phyloP scores from a whole-genome alignment of 64 coral and sea anemone species.

The Stichodactyla mertensii region DNA sequence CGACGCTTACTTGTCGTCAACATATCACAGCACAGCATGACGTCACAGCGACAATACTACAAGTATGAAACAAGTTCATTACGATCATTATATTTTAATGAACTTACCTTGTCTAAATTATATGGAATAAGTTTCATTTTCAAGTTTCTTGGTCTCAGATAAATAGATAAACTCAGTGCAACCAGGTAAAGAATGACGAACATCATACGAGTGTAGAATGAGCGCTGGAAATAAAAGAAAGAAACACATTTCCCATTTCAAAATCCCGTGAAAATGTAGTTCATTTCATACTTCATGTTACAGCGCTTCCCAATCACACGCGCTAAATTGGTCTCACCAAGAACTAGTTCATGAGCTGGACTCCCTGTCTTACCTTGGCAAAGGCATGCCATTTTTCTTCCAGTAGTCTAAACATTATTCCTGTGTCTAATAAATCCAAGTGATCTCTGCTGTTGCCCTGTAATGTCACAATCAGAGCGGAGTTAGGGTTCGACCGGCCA shows the following conservation, averaged over 20 bases:
- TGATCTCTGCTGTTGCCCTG: constrained; percentile 58
- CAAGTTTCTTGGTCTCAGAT: constrained; percentile 66
- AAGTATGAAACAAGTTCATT: too few species aligned
- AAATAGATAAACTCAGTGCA: constrained; percentile 70
- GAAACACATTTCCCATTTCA: background rate
- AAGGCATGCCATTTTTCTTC: constrained; percentile 87
- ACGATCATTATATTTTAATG: background rate
- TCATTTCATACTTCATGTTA: too few species aligned
- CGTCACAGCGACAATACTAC: too few species aligned
- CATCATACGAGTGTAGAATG: constrained; percentile 36
- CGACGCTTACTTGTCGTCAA: too few species aligned
- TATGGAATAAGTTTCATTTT: background rate
- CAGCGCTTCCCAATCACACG: too few species aligned
- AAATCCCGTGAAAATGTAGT: background rate
- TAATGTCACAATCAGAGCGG: constrained; percentile 67
- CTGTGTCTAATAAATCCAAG: constrained; percentile 71
- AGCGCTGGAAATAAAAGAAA: constrained; percentile 25
- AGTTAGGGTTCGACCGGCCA: constrained; percentile 66
- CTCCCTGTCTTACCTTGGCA: constrained; percentile 47
- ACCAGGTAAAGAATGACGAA: constrained; percentile 67
- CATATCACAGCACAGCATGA: too few species aligned
- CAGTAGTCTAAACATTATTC: constrained; percentile 77
- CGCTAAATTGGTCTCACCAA: too few species aligned
- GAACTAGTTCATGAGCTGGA: too few species aligned
- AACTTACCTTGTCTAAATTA: constrained; percentile 3